These are phyloP conservation scores for Jordanella pulchra DNA, from an alignment of 2,797 vertebrate genomes.

Conservation along the genomic window DNA sequence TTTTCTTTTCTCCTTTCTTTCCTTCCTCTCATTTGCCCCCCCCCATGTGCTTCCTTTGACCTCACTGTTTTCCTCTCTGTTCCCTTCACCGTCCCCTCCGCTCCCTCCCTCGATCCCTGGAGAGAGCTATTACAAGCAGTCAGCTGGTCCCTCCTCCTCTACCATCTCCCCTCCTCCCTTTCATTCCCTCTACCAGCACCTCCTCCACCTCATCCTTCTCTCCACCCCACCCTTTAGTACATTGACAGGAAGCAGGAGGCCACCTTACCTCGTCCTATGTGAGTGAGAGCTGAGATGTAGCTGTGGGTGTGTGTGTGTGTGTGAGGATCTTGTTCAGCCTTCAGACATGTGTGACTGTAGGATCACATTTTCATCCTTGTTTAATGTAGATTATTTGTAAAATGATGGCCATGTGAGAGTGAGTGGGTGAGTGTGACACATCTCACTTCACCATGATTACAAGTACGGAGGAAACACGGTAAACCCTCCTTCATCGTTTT, in stretches of 20 bases:
- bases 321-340: conserved; percentile 30
- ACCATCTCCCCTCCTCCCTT: conserved; percentile 33
- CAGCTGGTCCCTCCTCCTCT: conserved; percentile 59
- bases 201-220: conserved; percentile 23
- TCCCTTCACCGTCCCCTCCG: conserved; percentile 20
- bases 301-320: conserved; percentile 39
- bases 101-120: conserved; percentile 46
- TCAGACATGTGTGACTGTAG: conserved; percentile 28
- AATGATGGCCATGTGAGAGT: conserved; percentile 48
- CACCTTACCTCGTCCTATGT: conserved; percentile 82
- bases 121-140: conserved; percentile 62
- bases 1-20: conserved; percentile 1
- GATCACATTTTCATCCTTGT: conserved; percentile 20
- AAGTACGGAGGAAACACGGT: conserved; percentile 60
- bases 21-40: conserved; percentile 2
- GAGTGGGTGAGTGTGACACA: conserved; percentile 31
- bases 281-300: conserved; percentile 61
- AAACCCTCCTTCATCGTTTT: conserved; percentile 51
- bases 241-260: conserved; percentile 76
- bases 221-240: conserved; percentile 60
- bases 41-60: neutral
- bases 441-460: conserved; percentile 59
- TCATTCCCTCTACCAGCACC: conserved; percentile 28
- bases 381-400: conserved; percentile 34
- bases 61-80: conserved; percentile 19